These are phyloP conservation scores for Rhynchotus rufescens DNA, from an alignment of 2,797 vertebrate genomes.

Conservation along the genomic window DNA sequence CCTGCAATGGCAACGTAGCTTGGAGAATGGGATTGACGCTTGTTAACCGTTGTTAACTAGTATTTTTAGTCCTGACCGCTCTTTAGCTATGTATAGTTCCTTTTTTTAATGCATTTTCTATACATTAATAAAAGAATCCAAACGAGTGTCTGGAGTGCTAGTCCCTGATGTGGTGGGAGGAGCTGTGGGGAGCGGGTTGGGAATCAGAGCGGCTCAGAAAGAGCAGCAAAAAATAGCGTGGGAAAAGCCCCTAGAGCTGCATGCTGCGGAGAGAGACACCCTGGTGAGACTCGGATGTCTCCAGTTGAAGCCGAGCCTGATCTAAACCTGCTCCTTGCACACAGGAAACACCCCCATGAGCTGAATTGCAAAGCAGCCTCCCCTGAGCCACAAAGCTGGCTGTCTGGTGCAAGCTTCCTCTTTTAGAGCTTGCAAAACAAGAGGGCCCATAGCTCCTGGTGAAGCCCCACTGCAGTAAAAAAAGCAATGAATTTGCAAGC, in stretches of 20 bases:
- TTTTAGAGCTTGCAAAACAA: too few relatives aligned
- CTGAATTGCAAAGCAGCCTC: neutral
- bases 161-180: neutral
- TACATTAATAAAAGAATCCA: conserved; percentile 99
- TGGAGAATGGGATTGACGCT: conserved; percentile 75
- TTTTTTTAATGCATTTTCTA: conserved; percentile 99
- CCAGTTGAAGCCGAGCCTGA: neutral
- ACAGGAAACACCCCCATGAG: neutral
- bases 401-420: too few relatives aligned
- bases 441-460: too few relatives aligned
- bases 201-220: too few relatives aligned
- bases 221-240: too few relatives aligned
- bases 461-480: too few relatives aligned
- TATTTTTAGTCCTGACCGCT: conserved; percentile 92
- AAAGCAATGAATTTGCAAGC: too few relatives aligned
- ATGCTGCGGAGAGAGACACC: too few relatives aligned
- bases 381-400: too few relatives aligned
- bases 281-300: neutral
- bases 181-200: neutral
- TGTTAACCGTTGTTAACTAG: conserved; percentile 89
- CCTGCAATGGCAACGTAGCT: conserved; percentile 72
- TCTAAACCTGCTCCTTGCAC: neutral
- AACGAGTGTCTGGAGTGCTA: conserved; percentile 57
- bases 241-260: too few relatives aligned
- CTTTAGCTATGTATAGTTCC: conserved; percentile 96